Evolutionary conservation across 1,140 invertebrate species (phyloP).

Genomic region (Battus philenor): DNA sequence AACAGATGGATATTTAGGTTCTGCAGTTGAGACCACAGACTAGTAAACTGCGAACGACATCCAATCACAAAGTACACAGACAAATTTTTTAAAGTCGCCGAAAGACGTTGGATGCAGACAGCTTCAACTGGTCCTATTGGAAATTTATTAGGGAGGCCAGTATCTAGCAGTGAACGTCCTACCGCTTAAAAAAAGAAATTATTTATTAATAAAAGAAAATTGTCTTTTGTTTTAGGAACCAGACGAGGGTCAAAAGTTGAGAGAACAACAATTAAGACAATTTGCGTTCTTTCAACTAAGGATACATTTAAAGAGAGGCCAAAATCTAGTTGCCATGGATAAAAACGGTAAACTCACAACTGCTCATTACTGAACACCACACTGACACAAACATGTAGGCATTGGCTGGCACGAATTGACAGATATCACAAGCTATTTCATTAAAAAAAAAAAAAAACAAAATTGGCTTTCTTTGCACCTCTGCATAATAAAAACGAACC

Average conservation of each 20-base stretch:
- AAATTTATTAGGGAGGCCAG: too few relatives aligned
- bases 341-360: constrained; percentile 88
- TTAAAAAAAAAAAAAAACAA: neutral
- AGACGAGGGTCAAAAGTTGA: constrained; percentile 77
- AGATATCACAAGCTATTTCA: neutral
- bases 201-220: neutral
- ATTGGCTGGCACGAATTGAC: constrained; percentile 3
- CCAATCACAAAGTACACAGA: too few relatives aligned
- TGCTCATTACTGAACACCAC: neutral
- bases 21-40: too few relatives aligned
- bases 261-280: constrained; percentile 85
- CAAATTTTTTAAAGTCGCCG: too few relatives aligned
- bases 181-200: too few relatives aligned
- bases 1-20: too few relatives aligned
- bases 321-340: constrained; percentile 94
- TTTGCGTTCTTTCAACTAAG: constrained; percentile 94
- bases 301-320: constrained; percentile 90
- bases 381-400: neutral
- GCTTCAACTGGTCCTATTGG: too few relatives aligned
- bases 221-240: constrained; percentile 44
- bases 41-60: too few relatives aligned
- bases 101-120: too few relatives aligned
- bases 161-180: too few relatives aligned
- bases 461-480: constrained; percentile 4
- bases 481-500: too few relatives aligned